These are phyloP conservation scores for Cyclargus thomasi DNA, from an alignment of 1,140 invertebrate species.

Conservation along the genomic window DNA sequence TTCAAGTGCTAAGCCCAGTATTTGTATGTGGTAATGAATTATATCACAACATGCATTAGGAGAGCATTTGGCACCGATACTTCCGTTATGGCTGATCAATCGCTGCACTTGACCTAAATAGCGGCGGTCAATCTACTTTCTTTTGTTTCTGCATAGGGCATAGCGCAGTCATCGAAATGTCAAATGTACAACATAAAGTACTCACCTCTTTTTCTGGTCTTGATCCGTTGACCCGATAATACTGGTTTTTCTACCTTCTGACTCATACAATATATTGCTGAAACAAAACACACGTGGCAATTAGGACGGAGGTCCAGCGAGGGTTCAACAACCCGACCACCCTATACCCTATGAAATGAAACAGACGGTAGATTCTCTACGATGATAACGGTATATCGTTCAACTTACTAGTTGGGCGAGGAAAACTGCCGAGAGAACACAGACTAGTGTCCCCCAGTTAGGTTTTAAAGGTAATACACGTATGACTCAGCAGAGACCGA, in stretches of 20 bases:
- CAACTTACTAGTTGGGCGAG: slow-evolving; percentile 44
- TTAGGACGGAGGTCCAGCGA: slow-evolving; percentile 41
- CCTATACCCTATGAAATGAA: slow-evolving; percentile 4
- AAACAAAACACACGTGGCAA: slow-evolving; percentile 75
- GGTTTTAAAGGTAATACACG: slow-evolving; percentile 36
- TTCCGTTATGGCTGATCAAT: neutral
- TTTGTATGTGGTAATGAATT: too few species aligned
- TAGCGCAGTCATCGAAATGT: neutral
- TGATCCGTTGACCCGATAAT: slow-evolving; percentile 99
- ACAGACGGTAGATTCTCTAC: too few species aligned
- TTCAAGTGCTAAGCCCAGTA: too few species aligned
- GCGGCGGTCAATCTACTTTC: neutral
- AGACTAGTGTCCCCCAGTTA: slow-evolving; percentile 24
- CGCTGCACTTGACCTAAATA: neutral
- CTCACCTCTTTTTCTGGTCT: slow-evolving; percentile 99
- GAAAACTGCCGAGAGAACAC: slow-evolving; percentile 27
- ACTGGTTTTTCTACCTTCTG: slow-evolving; percentile 99
- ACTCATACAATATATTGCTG: slow-evolving; percentile 99
- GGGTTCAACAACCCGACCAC: slow-evolving; percentile 57
- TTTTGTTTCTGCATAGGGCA: neutral
- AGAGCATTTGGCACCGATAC: neutral
- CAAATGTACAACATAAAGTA: slow-evolving; percentile 6
- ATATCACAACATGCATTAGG: neutral
- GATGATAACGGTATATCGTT: neutral
- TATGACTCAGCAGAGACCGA: slow-evolving; percentile 58